Base-by-base conservation (phyloP, 2,888 invertebrate species). In the Anoncus sp. region DNA sequence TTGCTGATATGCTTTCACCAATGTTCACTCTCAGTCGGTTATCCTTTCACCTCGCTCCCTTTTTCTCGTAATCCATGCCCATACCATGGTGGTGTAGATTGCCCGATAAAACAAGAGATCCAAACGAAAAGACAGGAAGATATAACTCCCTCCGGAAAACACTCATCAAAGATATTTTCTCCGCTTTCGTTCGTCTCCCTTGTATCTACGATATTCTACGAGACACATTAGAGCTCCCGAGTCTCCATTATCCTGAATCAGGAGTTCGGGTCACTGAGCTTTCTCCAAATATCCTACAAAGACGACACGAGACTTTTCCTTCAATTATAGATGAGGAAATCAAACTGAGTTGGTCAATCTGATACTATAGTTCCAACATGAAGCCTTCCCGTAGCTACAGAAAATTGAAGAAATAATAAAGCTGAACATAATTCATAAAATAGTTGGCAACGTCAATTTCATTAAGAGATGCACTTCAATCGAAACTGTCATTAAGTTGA, bases 21-120 rank as follows among this genome's bases (percentile, higher is more conserved):
- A 24, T 65, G 59, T 43, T 70, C 63, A 69, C 38, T 45, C 53
- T 18, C 18, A 43, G 16, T 43, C 31, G 72, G 35, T 72, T 63
- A 63, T 57, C 45, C 57, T 66, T 38, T 47, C 31, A 67, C 63
- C 65, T 59, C 65, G 22, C 63, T 43, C 7, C 14, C 60, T 27
- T 9, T 77, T 45, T 43, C 24, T 63, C 51, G 55, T 63, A 63
- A 77, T 69, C 63, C 67, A 49, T 40, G 51, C 47, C 27, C 22
- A 22, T 51, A 55, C 9, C 51, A 20, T 20, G 18, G 18, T 14
- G 16, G 53, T 67, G 35, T 73, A 59, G 57, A 67, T 73, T 35
- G 47, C 62, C 35, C 49, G 63, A 62, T 63, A 55, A 49, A 62
- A 72, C 27, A 14, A n/a, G n/a, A 55, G 62, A 63, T 66, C 27